Conservation (phyloP, 2,888 invertebrate genomes). For the Acanthosepion pharaonis region DNA sequence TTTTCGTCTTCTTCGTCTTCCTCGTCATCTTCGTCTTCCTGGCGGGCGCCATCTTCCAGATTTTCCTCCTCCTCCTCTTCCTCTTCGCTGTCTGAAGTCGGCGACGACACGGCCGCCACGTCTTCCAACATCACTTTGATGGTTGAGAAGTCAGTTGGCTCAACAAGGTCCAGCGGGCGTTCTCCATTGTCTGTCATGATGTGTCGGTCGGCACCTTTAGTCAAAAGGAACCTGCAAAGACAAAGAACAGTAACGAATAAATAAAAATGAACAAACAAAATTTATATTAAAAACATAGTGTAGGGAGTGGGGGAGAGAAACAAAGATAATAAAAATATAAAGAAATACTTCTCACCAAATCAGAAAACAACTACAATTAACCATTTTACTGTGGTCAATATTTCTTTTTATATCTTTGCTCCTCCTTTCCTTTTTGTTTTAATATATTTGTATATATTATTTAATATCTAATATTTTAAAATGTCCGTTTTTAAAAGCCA, state of each 20-base stretch:
- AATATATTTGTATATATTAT: too few relatives aligned
- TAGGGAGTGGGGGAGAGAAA: too few relatives aligned
- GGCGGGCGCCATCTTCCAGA: background rate
- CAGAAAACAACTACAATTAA: too few relatives aligned
- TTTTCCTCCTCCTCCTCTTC: slow-evolving; percentile 53
- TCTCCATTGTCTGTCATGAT: slow-evolving; percentile 71
- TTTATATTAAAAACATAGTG: too few relatives aligned
- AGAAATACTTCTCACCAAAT: too few relatives aligned
- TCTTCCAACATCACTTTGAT: slow-evolving; percentile 69
- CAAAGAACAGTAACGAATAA: background rate
- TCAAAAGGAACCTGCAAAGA: slow-evolving; percentile 65
- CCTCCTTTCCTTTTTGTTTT: too few relatives aligned
- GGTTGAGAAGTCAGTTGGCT: slow-evolving; percentile 68
- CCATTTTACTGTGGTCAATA: too few relatives aligned
- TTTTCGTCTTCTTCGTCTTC: background rate
- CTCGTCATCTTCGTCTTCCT: background rate
- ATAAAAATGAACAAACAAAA: too few relatives aligned
- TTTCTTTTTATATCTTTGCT: too few relatives aligned
- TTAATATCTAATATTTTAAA: too few relatives aligned
- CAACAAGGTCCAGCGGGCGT: slow-evolving; percentile 71
- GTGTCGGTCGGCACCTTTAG: slow-evolving; percentile 67
- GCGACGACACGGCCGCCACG: slow-evolving; percentile 50
- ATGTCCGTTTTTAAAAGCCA: too few relatives aligned
- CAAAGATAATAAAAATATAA: too few relatives aligned
- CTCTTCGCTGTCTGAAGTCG: slow-evolving; percentile 51